Evolutionary conservation across 2,113 vertebrate species (phyloP).

Genomic region (Otocyon megalotis): DNA sequence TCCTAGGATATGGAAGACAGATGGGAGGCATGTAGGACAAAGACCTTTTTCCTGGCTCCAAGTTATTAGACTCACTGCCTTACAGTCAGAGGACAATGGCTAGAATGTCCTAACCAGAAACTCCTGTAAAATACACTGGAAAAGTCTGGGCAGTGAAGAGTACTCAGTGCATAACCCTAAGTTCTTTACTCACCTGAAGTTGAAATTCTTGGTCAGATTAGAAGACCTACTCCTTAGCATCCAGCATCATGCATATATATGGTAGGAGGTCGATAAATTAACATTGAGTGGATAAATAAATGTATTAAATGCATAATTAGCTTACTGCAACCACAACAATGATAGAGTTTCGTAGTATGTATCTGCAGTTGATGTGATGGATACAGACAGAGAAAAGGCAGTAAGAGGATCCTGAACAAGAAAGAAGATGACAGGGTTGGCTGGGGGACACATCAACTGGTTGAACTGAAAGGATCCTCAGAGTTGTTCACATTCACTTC

Average conservation of each 20-base stretch:
- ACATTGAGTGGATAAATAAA: background rate
- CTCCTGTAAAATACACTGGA: background rate
- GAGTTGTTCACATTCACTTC: background rate
- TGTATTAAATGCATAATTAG: background rate
- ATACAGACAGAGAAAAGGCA: background rate
- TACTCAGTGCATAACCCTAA: background rate
- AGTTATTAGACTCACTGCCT: background rate
- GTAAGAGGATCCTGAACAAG: background rate
- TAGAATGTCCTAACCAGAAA: conserved; percentile 10
- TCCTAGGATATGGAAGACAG: conserved; percentile 4
- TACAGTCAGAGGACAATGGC: background rate
- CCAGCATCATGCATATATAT: background rate
- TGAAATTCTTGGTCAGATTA: conserved; percentile 6
- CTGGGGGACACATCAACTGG: background rate
- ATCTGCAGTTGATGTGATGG: background rate
- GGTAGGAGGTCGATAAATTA: background rate
- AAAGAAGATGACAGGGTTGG: background rate
- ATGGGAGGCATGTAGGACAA: background rate
- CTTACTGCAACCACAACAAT: background rate
- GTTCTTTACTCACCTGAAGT: background rate
- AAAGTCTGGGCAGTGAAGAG: background rate
- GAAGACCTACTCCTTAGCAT: background rate
- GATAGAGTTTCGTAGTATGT: background rate
- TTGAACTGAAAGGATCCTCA: background rate
- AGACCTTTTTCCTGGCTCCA: background rate